Evolutionary conservation across 2,888 invertebrate species (phyloP).

Genomic region (Corbicula japonica): DNA sequence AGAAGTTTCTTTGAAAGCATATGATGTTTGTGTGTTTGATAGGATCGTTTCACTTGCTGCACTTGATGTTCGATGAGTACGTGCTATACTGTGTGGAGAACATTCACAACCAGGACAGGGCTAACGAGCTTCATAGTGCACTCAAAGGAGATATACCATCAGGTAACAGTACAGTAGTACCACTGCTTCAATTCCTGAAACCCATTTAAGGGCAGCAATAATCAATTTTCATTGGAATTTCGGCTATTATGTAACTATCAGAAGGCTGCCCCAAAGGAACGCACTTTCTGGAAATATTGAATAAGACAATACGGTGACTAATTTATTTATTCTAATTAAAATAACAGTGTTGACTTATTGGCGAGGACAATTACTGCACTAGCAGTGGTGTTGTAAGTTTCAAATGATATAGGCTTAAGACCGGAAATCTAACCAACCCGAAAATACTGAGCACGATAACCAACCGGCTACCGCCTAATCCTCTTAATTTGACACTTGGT

Average conservation of each 20-base stretch:
- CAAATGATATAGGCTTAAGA: not conserved
- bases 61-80: constrained; percentile 87
- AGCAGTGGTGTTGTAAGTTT: not conserved
- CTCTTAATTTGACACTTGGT: not conserved
- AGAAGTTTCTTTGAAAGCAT: not conserved
- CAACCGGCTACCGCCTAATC: not conserved
- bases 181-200: too few relatives aligned
- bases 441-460: not conserved
- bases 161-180: constrained; percentile 12
- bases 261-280: not conserved
- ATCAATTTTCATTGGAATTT: not conserved
- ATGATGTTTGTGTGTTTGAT: constrained; percentile 12
- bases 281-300: not conserved
- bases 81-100: constrained; percentile 87
- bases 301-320: not conserved
- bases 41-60: constrained; percentile 87
- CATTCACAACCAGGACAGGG: constrained; percentile 86
- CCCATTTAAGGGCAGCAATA: not conserved
- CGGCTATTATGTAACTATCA: not conserved
- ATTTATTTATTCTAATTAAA: not conserved
- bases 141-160: constrained; percentile 80
- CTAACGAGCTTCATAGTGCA: constrained; percentile 85
- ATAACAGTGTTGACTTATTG: not conserved
- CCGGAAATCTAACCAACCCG: not conserved
- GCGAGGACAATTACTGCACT: not conserved